Conservation (phyloP, 2,888 invertebrate species). For the Prionchulus punctatus region DNA sequence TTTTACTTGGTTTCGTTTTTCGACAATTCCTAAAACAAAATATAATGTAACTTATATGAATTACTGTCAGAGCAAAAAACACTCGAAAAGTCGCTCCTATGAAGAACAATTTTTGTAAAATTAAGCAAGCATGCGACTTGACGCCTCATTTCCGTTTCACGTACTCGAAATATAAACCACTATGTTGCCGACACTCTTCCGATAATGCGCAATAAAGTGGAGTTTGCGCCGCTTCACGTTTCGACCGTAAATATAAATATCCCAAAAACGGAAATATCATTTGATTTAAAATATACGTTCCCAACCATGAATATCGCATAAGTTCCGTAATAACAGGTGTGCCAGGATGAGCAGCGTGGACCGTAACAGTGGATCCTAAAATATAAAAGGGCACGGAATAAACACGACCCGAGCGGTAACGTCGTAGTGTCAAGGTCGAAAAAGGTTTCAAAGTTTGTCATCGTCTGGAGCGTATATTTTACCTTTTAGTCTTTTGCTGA, state of each 20-base stretch:
- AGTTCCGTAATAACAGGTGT: constrained; percentile 1
- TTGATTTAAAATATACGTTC: not conserved
- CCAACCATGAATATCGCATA: not conserved
- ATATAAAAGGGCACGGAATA: not conserved
- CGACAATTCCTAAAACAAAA: constrained; percentile 1
- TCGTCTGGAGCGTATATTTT: not conserved
- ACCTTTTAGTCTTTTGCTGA: constrained; percentile 6
- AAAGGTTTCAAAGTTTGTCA: not conserved
- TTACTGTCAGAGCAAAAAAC: not conserved
- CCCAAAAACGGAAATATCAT: not conserved
- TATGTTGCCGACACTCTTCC: not conserved
- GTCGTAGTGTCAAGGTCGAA: not conserved
- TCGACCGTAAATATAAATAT: not conserved
- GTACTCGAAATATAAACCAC: constrained; percentile 8
- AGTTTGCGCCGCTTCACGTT: constrained; percentile 4
- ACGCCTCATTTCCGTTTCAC: not conserved
- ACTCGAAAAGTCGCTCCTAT: no score
- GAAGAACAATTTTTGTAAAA: no score
- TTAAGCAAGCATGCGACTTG: not conserved
- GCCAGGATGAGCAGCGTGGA: constrained; percentile 8
- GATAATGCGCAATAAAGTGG: constrained; percentile 4
- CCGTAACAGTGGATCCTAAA: constrained; percentile 5
- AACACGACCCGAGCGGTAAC: not conserved
- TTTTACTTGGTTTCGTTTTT: not conserved
- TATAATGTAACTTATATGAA: not conserved